phyloP scores from a whole-genome alignment of 2,888 invertebrate genomes.

The Sthenelais limicola region DNA sequence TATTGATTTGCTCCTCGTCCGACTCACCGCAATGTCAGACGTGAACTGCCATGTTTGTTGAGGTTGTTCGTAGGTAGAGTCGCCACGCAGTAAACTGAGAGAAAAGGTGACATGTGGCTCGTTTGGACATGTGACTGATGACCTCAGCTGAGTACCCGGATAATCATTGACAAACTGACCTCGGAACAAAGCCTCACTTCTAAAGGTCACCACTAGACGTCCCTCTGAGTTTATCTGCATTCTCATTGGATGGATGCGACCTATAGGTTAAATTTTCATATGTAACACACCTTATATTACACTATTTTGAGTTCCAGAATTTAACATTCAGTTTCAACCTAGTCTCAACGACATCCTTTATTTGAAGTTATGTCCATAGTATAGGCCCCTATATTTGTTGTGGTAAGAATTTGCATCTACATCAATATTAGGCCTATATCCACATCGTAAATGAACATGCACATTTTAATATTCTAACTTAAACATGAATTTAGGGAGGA shows the following conservation, averaged over 20 bases:
- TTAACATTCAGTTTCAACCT: no score
- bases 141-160: slow-evolving; percentile 58
- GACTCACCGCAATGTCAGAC: slow-evolving; percentile 69
- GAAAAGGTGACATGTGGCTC: slow-evolving; percentile 67
- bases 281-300: not conserved
- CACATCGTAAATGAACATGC: no score
- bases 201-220: slow-evolving; percentile 67
- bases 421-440: no score
- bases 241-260: slow-evolving; percentile 68
- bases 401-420: no score
- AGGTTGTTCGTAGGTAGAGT: slow-evolving; percentile 68
- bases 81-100: slow-evolving; percentile 62
- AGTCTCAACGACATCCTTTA: no score
- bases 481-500: no score
- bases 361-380: no score
- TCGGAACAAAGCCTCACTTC: slow-evolving; percentile 67
- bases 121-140: slow-evolving; percentile 64
- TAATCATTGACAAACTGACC: slow-evolving; percentile 67
- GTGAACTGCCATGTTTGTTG: slow-evolving; percentile 70
- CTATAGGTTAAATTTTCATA: slow-evolving; percentile 57
- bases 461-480: no score
- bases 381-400: no score
- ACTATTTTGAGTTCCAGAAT: no score
- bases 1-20: not conserved
- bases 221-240: slow-evolving; percentile 70